Evolutionary conservation across 2,113 vertebrate species (phyloP).

Genomic region (Anser brachyrhynchus): DNA sequence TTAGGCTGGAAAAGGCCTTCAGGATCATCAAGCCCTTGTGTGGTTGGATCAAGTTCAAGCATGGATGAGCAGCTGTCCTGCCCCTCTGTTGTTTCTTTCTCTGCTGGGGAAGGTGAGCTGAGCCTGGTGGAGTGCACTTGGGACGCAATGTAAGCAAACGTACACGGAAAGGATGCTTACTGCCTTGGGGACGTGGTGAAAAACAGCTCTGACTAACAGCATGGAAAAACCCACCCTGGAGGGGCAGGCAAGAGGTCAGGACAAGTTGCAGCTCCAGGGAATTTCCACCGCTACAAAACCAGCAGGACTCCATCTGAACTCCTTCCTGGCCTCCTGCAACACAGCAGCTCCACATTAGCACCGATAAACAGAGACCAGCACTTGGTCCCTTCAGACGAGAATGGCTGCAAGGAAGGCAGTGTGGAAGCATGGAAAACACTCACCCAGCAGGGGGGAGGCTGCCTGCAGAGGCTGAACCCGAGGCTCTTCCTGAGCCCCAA

Average conservation of each 20-base stretch:
- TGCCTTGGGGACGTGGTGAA: not conserved
- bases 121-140: not conserved
- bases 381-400: not conserved
- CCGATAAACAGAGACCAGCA: not conserved
- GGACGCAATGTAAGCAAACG: not conserved
- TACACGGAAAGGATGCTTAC: not conserved
- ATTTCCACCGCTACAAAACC: not conserved
- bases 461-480: not conserved
- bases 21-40: too few species aligned
- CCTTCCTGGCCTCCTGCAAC: not conserved
- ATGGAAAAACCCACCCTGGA: conserved; percentile 7
- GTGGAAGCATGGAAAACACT: not conserved
- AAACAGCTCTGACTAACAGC: not conserved
- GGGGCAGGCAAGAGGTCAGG: not conserved
- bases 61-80: rapidly evolving
- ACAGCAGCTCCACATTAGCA: rapidly evolving
- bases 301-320: rapidly evolving
- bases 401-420: not conserved
- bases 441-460: not conserved
- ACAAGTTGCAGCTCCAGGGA: not conserved
- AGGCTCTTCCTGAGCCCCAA: not conserved
- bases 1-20: too few species aligned
- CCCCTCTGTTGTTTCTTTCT: not conserved
- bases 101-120: not conserved
- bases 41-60: too few species aligned